phyloP scores from a whole-genome alignment of 2,888 invertebrate genomes.

The Orthonevra nobilis region DNA sequence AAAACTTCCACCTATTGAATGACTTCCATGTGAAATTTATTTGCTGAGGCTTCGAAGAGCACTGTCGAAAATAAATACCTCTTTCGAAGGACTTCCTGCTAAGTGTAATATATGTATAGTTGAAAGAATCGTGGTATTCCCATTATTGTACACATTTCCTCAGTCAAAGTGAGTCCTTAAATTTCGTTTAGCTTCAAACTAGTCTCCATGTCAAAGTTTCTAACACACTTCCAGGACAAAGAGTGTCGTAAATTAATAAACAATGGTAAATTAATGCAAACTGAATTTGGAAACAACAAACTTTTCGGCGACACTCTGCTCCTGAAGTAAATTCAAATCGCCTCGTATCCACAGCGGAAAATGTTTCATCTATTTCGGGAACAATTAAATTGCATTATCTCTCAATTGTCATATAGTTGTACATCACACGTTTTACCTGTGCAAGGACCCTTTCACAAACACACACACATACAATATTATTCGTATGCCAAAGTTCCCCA shows the following conservation, averaged over 20 bases:
- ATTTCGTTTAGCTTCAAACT: neutral
- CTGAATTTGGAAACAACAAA: slow-evolving; percentile 29
- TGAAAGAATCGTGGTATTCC: too few species aligned
- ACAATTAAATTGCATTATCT: slow-evolving; percentile 37
- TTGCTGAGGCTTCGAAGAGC: too few species aligned
- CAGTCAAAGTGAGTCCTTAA: too few species aligned
- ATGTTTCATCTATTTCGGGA: neutral
- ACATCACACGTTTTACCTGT: neutral
- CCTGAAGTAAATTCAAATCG: neutral
- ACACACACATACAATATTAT: slow-evolving; percentile 22
- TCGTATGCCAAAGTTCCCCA: slow-evolving; percentile 36
- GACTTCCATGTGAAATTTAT: too few species aligned
- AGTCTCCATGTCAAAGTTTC: slow-evolving; percentile 3
- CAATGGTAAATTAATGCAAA: slow-evolving; percentile 36
- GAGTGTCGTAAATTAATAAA: slow-evolving; percentile 20
- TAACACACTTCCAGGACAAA: slow-evolving; percentile 14
- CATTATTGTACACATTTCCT: too few species aligned
- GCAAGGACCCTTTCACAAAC: neutral
- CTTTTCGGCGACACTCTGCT: neutral
- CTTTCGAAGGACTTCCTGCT: too few species aligned
- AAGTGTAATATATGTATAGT: too few species aligned
- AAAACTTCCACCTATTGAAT: too few species aligned
- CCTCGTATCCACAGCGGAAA: too few species aligned
- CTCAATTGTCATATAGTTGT: slow-evolving; percentile 29
- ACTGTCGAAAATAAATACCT: too few species aligned